A percentile compares a stretch with the other conserved stretches of the same genome.
Evolutionary conservation across 2,113 vertebrate species (phyloP).

Genomic region (Neotoma lepida): DNA sequence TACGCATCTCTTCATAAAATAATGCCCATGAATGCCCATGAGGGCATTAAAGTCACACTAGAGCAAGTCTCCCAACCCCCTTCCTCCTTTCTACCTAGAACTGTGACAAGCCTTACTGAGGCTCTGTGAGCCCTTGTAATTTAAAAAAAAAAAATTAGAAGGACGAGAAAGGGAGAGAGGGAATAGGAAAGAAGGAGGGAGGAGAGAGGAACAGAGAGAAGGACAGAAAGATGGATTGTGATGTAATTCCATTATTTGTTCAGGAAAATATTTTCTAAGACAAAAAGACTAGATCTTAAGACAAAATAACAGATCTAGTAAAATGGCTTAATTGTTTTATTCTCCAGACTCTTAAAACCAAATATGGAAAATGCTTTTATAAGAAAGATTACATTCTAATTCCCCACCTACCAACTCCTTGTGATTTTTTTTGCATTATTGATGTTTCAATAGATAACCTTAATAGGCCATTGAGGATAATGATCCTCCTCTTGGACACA

Average conservation of each 20-base stretch:
- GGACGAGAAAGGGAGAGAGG: background rate
- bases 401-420: background rate
- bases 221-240: background rate
- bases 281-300: too few species aligned
- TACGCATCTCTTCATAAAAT: slow-evolving; percentile 11
- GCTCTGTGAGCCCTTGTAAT: background rate
- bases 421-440: background rate
- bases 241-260: background rate
- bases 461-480: background rate
- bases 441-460: background rate
- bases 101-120: background rate
- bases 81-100: background rate
- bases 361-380: background rate
- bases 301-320: background rate
- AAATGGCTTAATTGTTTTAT: background rate
- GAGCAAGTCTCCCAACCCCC: background rate
- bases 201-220: background rate
- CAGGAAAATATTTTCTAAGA: slow-evolving; percentile 19
- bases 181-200: too few species aligned
- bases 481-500: background rate
- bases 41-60: background rate
- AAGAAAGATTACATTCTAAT: background rate
- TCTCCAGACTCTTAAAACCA: background rate
- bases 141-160: background rate
- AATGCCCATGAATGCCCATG: too few species aligned